These are phyloP conservation scores for Neosilurus mollespiculum DNA, from an alignment of 2,797 vertebrate species.

Conservation along the genomic window DNA sequence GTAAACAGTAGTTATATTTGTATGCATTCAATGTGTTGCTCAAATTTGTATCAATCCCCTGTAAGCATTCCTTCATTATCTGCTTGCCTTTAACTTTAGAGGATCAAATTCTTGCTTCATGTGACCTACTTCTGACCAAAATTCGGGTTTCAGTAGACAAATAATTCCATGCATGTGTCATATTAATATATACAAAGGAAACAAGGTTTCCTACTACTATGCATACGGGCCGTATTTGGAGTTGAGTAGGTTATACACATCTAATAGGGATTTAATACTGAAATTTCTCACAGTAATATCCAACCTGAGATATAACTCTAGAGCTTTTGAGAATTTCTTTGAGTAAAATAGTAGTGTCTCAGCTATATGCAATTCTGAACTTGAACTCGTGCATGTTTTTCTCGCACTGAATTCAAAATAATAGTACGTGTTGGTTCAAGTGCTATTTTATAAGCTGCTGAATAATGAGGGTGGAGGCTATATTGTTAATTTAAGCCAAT, in stretches of 20 bases:
- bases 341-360: background rate
- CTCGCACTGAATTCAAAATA: background rate
- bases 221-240: background rate
- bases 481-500: background rate
- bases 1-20: conserved; percentile 77
- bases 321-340: background rate
- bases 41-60: conserved; percentile 62
- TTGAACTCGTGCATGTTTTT: background rate
- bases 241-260: background rate
- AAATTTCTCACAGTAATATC: background rate
- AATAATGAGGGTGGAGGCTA: background rate
- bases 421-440: conserved; percentile 4
- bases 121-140: background rate
- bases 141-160: background rate
- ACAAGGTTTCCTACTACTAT: background rate
- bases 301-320: background rate
- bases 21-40: conserved; percentile 65
- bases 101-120: background rate
- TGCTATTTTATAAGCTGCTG: conserved; percentile 21
- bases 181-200: background rate
- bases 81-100: conserved; percentile 13
- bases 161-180: background rate
- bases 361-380: background rate
- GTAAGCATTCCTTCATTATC: conserved; percentile 54
- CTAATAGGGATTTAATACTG: background rate